phyloP scores from a whole-genome alignment of 2,113 vertebrate genomes.

The Lagopus muta region DNA sequence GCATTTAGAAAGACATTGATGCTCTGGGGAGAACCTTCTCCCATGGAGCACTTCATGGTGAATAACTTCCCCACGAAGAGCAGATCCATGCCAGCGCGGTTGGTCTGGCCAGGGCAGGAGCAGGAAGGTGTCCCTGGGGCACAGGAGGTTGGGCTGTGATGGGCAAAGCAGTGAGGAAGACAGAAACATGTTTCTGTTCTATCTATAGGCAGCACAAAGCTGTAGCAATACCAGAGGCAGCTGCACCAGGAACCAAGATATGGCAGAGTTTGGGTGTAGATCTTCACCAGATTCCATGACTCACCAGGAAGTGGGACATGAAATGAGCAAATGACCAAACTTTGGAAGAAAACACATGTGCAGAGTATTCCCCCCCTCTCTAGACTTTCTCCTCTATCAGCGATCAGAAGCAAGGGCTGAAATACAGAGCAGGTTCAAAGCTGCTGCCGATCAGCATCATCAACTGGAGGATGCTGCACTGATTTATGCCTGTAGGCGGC shows the following conservation, averaged over 20 bases:
- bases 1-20: neutral
- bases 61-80: rapidly evolving
- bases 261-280: neutral
- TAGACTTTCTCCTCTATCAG: rapidly evolving
- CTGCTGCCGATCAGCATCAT: neutral
- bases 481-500: neutral
- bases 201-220: neutral
- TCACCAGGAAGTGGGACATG: neutral
- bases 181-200: neutral
- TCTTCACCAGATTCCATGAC: rapidly evolving
- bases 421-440: neutral
- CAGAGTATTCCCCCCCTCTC: neutral
- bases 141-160: neutral
- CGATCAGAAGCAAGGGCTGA: neutral
- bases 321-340: neutral
- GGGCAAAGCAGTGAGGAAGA: rapidly evolving
- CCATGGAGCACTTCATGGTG: neutral
- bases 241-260: neutral
- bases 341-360: neutral
- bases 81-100: rapidly evolving
- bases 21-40: neutral
- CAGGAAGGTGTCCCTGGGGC: rapidly evolving
- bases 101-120: neutral
- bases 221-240: neutral
- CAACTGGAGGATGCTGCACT: neutral